phyloP scores from a whole-genome alignment of 1,140 invertebrate genomes.

The Maniola jurtina region DNA sequence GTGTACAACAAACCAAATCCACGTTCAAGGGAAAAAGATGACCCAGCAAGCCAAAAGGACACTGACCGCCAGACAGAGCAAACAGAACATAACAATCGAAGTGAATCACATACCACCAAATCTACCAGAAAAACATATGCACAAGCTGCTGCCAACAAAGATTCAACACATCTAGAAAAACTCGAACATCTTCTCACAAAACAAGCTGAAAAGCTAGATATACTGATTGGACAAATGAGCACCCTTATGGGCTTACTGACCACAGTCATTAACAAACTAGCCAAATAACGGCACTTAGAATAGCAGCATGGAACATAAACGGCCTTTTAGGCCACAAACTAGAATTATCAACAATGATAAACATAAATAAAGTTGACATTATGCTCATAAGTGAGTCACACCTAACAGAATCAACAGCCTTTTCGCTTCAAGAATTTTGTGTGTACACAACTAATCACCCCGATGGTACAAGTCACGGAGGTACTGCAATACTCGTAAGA shows the following conservation, averaged over 20 bases:
- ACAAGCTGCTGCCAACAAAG: neutral
- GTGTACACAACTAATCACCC: constrained; percentile 22
- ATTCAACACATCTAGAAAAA: neutral
- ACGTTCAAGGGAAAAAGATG: no score
- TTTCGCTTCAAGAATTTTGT: neutral
- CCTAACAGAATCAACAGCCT: no score
- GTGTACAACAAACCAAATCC: no score
- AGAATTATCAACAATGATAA: constrained; percentile 17
- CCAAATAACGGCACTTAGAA: constrained; percentile 25
- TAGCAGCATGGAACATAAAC: constrained; percentile 39
- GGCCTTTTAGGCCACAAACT: constrained; percentile 30
- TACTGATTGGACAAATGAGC: neutral
- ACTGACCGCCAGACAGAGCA: no score
- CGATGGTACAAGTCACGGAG: constrained; percentile 24
- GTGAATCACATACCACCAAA: neutral
- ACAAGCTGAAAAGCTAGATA: neutral
- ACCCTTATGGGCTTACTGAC: constrained; percentile 29
- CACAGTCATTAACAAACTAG: constrained; percentile 29
- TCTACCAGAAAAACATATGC: neutral
- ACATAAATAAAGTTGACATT: no score
- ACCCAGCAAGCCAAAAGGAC: no score
- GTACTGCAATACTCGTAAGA: constrained; percentile 24
- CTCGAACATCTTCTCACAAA: neutral
- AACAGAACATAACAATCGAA: neutral
- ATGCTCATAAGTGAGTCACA: no score